Evolutionary conservation across 2,797 vertebrate genomes (phyloP).

Genomic region (Acanthopagrus latus): DNA sequence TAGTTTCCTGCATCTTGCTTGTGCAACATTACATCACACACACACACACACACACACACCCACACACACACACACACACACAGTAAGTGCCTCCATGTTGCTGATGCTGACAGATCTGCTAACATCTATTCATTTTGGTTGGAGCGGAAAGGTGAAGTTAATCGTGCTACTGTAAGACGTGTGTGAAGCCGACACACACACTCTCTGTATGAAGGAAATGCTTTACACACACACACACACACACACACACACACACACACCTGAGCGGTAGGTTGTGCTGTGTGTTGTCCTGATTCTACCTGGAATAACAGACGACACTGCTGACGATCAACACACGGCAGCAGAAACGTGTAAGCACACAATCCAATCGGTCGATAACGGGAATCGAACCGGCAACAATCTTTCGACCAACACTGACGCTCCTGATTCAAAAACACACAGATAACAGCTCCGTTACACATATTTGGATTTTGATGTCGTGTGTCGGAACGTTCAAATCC

Average conservation of each 20-base stretch:
- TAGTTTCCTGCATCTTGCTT: too few species aligned
- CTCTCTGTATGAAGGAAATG: neutral
- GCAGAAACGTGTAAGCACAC: neutral
- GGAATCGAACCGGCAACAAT: too few species aligned
- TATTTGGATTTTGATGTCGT: too few species aligned
- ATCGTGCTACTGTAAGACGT: neutral
- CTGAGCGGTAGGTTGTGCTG: neutral
- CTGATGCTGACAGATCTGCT: neutral
- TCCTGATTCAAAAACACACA: too few species aligned
- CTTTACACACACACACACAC: neutral
- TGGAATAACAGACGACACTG: neutral
- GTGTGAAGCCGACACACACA: neutral
- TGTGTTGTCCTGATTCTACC: neutral
- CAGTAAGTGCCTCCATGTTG: conserved; percentile 19
- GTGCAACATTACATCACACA: neutral
- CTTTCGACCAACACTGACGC: too few species aligned
- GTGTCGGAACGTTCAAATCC: too few species aligned
- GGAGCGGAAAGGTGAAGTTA: neutral
- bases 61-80: neutral
- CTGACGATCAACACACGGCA: neutral
- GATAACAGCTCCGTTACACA: too few species aligned
- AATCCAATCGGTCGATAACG: too few species aligned
- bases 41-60: conserved; percentile 7
- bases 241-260: neutral
- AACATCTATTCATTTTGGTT: conserved; percentile 7